Conservation (phyloP, 2,797 vertebrate species). For the Oryzias sinensis region DNA sequence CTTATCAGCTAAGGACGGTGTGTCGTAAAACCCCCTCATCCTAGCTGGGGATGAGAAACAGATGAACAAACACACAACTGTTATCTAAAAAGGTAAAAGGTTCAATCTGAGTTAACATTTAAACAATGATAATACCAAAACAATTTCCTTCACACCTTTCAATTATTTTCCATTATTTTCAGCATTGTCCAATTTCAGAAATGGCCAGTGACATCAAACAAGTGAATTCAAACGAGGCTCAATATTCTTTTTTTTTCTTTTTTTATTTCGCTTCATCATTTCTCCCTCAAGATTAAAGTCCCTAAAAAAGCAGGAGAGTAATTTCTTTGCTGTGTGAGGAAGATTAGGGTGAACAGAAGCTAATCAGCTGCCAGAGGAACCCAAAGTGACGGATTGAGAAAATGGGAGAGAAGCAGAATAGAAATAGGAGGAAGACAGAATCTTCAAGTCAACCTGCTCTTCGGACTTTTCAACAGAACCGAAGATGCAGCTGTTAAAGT, state of each 20-base stretch:
- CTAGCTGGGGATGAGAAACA: too few relatives aligned
- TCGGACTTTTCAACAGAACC: conserved; percentile 12
- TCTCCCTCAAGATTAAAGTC: conserved; percentile 13
- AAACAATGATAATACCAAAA: too few relatives aligned
- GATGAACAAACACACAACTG: too few relatives aligned
- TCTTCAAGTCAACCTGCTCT: conserved; percentile 23
- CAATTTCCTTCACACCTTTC: background rate
- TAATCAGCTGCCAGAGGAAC: conserved; percentile 41
- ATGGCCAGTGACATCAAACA: conserved; percentile 1
- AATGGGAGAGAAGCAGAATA: conserved; percentile 9
- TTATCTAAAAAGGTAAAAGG: too few relatives aligned
- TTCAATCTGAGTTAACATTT: too few relatives aligned
- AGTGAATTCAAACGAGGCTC: background rate
- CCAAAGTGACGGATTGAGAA: conserved; percentile 33
- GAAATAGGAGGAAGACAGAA: conserved; percentile 7
- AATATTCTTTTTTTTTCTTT: conserved; percentile 2
- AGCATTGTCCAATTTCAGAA: background rate
- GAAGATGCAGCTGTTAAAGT: too few relatives aligned
- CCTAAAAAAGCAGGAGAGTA: conserved; percentile 5
- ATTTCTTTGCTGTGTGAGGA: conserved; percentile 20
- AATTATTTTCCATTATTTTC: background rate
- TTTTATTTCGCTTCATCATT: conserved; percentile 4
- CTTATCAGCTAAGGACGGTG: too few relatives aligned
- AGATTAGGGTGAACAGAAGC: conserved; percentile 46
- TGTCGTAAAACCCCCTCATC: too few relatives aligned